Evolutionary conservation across 1,140 invertebrate genomes (phyloP).

Genomic region (Lepidotrigona ventralis): DNA sequence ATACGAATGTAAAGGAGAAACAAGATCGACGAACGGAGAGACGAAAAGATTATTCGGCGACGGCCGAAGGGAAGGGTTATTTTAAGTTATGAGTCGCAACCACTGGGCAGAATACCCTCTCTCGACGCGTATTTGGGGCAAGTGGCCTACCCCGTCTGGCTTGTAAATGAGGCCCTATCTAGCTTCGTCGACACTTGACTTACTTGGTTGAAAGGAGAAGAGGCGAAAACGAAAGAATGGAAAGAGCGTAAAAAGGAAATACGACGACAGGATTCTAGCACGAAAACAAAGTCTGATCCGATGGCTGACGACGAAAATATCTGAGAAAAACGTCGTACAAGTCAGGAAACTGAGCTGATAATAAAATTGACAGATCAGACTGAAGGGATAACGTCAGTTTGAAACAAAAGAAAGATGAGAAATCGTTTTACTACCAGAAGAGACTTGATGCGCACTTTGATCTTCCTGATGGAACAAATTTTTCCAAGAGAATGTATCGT

Average conservation of each 20-base stretch:
- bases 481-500: no score
- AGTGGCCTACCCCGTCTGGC: slow-evolving; percentile 72
- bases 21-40: background rate
- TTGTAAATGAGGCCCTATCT: slow-evolving; percentile 73
- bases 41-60: slow-evolving; percentile 5
- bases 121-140: slow-evolving; percentile 72
- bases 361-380: background rate
- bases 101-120: slow-evolving; percentile 42
- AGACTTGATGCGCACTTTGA: no score
- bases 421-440: no score
- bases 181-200: slow-evolving; percentile 74
- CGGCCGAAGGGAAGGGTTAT: slow-evolving; percentile 18
- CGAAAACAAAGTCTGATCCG: slow-evolving; percentile 39
- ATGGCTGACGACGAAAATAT: slow-evolving; percentile 8
- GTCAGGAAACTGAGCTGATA: background rate
- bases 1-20: background rate
- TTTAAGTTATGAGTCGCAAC: slow-evolving; percentile 41
- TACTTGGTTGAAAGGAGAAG: slow-evolving; percentile 69
- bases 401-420: background rate
- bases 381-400: background rate
- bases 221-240: slow-evolving; percentile 57
- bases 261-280: slow-evolving; percentile 47
- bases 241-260: slow-evolving; percentile 46
- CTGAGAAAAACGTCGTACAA: background rate
- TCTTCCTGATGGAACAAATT: no score